These are phyloP conservation scores for Lytechinus pictus DNA, from an alignment of 35 echinoderm and acorn worm genomes.

Conservation along the genomic window DNA sequence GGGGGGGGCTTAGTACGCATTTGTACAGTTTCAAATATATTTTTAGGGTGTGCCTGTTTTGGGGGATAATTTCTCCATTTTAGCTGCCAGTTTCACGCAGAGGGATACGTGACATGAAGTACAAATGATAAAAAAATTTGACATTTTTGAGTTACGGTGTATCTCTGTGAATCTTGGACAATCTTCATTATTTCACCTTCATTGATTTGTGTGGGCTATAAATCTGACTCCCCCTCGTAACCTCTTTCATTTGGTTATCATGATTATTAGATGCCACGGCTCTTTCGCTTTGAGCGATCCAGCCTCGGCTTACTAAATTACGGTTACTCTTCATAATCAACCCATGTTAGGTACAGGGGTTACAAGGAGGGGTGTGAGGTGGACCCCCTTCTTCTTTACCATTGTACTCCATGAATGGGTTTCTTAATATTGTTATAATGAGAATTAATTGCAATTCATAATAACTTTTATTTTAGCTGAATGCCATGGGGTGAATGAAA, in stretches of 20 bases:
- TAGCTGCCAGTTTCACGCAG: too few relatives aligned
- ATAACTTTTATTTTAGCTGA: too few relatives aligned
- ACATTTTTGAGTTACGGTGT: not conserved
- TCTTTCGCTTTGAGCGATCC: not conserved
- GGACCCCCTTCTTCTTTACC: not conserved
- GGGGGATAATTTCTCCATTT: too few relatives aligned
- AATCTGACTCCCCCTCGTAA: not conserved
- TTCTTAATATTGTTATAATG: too few relatives aligned
- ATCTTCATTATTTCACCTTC: too few relatives aligned
- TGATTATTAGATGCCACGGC: not conserved
- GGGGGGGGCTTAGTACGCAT: too few relatives aligned
- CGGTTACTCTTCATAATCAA: constrained; percentile 1
- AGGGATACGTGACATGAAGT: too few relatives aligned
- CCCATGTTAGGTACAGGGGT: not conserved
- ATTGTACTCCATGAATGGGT: not conserved
- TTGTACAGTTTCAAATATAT: too few relatives aligned
- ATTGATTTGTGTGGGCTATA: not conserved
- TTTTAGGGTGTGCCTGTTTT: too few relatives aligned
- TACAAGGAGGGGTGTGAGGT: not conserved
- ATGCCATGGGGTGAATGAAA: too few relatives aligned
- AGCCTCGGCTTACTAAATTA: not conserved
- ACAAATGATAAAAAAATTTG: too few relatives aligned
- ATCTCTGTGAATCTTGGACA: not conserved
- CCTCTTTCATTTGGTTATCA: not conserved
- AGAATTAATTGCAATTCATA: too few relatives aligned